These are phyloP conservation scores for Mystacides longicornis DNA, from an alignment of 2,888 invertebrate genomes.

Conservation along the genomic window DNA sequence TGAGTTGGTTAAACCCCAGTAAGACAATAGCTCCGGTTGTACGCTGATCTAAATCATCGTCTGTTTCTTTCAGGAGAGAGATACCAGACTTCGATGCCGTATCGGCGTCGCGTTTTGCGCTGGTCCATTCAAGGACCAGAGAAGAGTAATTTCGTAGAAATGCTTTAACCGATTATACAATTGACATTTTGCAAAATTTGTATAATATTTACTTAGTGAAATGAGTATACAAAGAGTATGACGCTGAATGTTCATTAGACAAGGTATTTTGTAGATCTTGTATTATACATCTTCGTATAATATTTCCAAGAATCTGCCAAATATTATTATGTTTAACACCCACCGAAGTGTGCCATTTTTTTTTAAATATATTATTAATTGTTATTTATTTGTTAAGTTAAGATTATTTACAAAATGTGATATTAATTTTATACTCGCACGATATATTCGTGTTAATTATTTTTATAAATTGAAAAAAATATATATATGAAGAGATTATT, in stretches of 20 bases:
- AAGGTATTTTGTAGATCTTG: background rate
- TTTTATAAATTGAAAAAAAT: background rate
- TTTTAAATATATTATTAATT: no score
- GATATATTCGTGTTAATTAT: no score
- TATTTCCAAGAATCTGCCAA: background rate
- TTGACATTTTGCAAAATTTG: background rate
- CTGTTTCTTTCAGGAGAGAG: constrained; percentile 18
- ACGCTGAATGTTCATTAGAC: background rate
- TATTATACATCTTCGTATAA: background rate
- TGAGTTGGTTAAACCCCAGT: constrained; percentile 2
- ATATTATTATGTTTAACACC: background rate
- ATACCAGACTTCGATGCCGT: constrained; percentile 20
- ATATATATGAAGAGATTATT: background rate
- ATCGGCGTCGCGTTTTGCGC: background rate
- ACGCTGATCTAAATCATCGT: constrained; percentile 9
- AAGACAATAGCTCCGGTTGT: background rate
- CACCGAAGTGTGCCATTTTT: background rate
- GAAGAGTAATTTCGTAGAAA: constrained; percentile 1
- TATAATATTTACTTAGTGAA: background rate
- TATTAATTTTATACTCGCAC: background rate
- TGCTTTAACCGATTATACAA: background rate
- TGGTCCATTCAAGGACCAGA: background rate
- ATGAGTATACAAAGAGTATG: background rate
- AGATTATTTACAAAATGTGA: background rate
- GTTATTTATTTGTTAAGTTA: background rate